phyloP scores from a whole-genome alignment of 2,797 vertebrate genomes.

The Meda fulgida region DNA sequence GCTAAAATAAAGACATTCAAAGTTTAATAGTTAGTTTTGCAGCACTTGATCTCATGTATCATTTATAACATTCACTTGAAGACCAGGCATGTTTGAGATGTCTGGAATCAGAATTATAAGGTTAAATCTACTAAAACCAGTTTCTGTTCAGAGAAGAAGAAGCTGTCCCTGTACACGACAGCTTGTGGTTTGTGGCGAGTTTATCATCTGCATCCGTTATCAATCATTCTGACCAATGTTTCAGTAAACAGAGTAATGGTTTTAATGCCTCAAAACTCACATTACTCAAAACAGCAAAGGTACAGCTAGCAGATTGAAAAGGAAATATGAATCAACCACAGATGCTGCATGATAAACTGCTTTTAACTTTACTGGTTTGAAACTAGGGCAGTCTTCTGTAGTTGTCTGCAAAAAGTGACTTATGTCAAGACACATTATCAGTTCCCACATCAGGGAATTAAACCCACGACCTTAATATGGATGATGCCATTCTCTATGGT shows the following conservation, averaged over 20 bases:
- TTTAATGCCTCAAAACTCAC: background rate
- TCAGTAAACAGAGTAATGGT: background rate
- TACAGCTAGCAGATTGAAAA: background rate
- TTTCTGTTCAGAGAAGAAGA: too few relatives aligned
- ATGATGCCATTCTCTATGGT: too few relatives aligned
- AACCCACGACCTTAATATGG: background rate
- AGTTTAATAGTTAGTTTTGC: too few relatives aligned
- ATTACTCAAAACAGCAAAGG: background rate
- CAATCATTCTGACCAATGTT: background rate
- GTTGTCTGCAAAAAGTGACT: background rate
- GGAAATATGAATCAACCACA: background rate
- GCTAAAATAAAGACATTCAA: too few relatives aligned
- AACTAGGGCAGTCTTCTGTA: background rate
- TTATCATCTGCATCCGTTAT: background rate
- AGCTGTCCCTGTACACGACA: too few relatives aligned
- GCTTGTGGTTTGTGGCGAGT: background rate
- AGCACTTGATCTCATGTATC: too few relatives aligned
- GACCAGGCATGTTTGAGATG: too few relatives aligned
- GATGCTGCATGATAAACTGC: background rate
- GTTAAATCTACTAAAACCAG: too few relatives aligned
- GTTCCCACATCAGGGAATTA: too few relatives aligned
- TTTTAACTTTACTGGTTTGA: background rate
- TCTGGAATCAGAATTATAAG: too few relatives aligned
- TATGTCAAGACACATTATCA: too few relatives aligned
- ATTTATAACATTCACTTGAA: too few relatives aligned